Percentiles rank a stretch among this genome's conserved stretches.
These are phyloP conservation scores for Masnerella sp. DNA, from an alignment of 2,888 invertebrate genomes.

Conservation along the genomic window DNA sequence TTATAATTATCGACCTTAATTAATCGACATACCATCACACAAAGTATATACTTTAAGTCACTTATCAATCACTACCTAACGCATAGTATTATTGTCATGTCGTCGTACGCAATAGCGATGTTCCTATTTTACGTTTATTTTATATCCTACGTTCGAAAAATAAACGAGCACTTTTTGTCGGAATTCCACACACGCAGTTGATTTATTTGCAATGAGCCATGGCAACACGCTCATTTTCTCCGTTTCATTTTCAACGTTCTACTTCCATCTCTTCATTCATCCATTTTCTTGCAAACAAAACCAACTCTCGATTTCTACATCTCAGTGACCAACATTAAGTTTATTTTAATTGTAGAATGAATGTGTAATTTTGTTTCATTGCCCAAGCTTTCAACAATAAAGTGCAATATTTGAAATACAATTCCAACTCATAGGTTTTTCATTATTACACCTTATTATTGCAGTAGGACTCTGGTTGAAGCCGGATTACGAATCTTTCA, in stretches of 20 bases:
- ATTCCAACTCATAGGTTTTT: not conserved
- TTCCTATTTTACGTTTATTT: slow-evolving; percentile 71
- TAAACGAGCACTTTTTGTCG: slow-evolving; percentile 68
- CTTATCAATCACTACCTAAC: slow-evolving; percentile 59
- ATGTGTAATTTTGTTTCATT: slow-evolving; percentile 2
- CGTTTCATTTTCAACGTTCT: no score
- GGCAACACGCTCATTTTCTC: no score
- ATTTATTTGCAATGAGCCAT: slow-evolving; percentile 42
- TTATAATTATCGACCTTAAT: slow-evolving; percentile 57
- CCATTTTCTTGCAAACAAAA: not conserved
- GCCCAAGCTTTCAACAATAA: not conserved
- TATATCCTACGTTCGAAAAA: slow-evolving; percentile 67
- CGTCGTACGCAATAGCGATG: slow-evolving; percentile 71
- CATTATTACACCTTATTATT: not conserved
- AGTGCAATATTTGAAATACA: slow-evolving; percentile 1
- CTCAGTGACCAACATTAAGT: no score
- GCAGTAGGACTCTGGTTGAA: not conserved
- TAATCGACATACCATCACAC: slow-evolving; percentile 57
- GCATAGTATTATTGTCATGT: slow-evolving; percentile 66
- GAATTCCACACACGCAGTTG: slow-evolving; percentile 35
- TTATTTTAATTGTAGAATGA: slow-evolving; percentile 1
- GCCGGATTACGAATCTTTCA: no score
- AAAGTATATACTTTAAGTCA: slow-evolving; percentile 58
- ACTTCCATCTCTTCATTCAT: no score
- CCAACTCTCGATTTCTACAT: no score